phyloP scores from a whole-genome alignment of 2,113 vertebrate species.

The Alectura lathami region DNA sequence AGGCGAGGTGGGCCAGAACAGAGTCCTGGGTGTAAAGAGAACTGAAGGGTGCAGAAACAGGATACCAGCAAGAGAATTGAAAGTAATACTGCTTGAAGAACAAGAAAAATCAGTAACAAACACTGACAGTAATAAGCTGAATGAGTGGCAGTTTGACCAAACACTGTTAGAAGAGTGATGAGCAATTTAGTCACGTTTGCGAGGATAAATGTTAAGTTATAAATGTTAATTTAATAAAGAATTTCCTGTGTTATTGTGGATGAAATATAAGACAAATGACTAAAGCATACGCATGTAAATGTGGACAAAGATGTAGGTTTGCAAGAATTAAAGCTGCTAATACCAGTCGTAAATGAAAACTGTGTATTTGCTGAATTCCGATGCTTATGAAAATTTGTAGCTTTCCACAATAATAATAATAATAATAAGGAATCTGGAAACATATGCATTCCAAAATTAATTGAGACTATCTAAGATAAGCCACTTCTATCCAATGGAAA shows the following conservation, averaged over 20 bases:
- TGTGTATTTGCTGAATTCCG: not conserved
- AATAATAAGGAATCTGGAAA: not conserved
- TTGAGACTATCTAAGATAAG: not conserved
- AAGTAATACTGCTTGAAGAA: not conserved
- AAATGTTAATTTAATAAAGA: slow-evolving; percentile 47
- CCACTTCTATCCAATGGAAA: not conserved
- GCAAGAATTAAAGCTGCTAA: slow-evolving; percentile 14
- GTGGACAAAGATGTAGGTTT: not conserved
- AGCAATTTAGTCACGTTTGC: slow-evolving; percentile 30
- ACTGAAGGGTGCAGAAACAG: not conserved
- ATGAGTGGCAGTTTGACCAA: slow-evolving; percentile 54
- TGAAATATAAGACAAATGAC: not conserved
- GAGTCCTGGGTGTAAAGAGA: not conserved
- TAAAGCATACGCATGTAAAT: not conserved
- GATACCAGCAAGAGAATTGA: not conserved
- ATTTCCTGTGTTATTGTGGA: not conserved
- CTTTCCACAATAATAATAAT: not conserved
- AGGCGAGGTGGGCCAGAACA: not conserved
- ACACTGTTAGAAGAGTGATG: not conserved
- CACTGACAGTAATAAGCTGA: slow-evolving; percentile 44
- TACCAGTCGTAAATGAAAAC: not conserved
- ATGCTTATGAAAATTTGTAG: not conserved
- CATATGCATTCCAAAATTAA: not conserved
- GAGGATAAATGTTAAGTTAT: slow-evolving; percentile 41
- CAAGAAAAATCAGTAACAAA: slow-evolving; percentile 17